Base-by-base conservation (phyloP, 2,113 vertebrate genomes). In the Periophthalmus modestus region DNA sequence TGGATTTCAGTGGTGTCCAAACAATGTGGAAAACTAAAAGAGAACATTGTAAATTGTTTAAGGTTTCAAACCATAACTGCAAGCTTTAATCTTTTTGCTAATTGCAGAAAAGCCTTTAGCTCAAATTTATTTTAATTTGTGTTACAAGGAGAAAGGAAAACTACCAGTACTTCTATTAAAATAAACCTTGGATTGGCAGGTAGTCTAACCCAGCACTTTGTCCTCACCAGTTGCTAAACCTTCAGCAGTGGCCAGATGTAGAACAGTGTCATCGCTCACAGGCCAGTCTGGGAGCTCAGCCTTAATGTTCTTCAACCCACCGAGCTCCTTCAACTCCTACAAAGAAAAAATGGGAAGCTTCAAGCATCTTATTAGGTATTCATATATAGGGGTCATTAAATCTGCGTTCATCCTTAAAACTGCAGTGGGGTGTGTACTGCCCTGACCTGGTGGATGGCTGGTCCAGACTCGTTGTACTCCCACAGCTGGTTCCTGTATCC, bases 221-320 rank as follows among this genome's bases (percentile, higher is more conserved):
- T 23, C 5, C 85, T 88, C 78, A 95, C 95, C 94, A n/a, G 94
- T 95, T 61, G 92, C 92, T 68, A 96, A 91, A 15, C 89, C 93
- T 76, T 96, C 94, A 0, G 94, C 93, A 0, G 95, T 96, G 0
- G 95, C 95, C 0, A 95, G 89, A 80, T 96, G 95, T 52, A 95
- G 91, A 16, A 96, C 78, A 0, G 95, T 95, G 92, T 96, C 95
- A 0, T 95, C 95, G 14, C 95, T 95, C 77, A 95, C 89, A 0
- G 95, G 95, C 95, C 95, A 95, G 59, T 95, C 93, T 0, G 95
- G 95, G 33, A 93, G 94, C 67, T 92, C 46, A 0, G 59, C 94
- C 36, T 46, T 66, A 80, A 96, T 92, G 81, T 85, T 91, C 18
- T 79, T 82, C 39, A 96, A 80, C 1, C 94, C 95, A 0, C 94